Conservation (phyloP, 2,888 invertebrate genomes). For the Ferdinandea cuprea region DNA sequence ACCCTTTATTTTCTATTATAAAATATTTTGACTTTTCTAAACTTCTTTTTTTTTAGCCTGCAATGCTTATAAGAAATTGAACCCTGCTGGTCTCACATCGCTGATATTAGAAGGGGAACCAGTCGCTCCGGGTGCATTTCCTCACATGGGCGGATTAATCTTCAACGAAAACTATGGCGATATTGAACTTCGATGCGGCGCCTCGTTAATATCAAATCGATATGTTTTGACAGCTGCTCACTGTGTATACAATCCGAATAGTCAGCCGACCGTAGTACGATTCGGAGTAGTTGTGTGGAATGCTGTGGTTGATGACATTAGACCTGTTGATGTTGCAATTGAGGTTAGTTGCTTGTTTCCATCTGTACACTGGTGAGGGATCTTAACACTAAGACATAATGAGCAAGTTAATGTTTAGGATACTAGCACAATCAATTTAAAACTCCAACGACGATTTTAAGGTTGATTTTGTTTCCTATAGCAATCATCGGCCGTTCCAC, state of each 20-base stretch:
- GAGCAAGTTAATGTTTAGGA: conserved; percentile 12
- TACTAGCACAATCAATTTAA: too few relatives aligned
- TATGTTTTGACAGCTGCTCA: conserved; percentile 74
- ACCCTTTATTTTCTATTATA: too few relatives aligned
- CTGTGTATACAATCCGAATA: conserved; percentile 46
- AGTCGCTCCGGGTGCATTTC: conserved; percentile 71
- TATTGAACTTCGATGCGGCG: conserved; percentile 53
- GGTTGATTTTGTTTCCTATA: too few relatives aligned
- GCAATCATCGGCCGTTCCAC: too few relatives aligned
- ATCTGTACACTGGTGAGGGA: too few relatives aligned
- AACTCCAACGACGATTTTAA: too few relatives aligned
- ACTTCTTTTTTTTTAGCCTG: conserved; percentile 34
- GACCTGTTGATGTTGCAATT: conserved; percentile 38
- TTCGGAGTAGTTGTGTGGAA: conserved; percentile 57
- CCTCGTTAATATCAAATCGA: conserved; percentile 64
- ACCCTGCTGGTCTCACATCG: conserved; percentile 12
- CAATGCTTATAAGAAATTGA: conserved; percentile 3
- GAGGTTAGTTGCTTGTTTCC: conserved; percentile 1
- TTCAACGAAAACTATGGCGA: conserved; percentile 20
- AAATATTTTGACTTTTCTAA: too few relatives aligned
- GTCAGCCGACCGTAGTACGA: conserved; percentile 46
- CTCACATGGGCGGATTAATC: conserved; percentile 74
- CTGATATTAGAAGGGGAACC: conserved; percentile 74
- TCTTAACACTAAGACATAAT: too few relatives aligned
- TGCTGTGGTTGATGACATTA: conserved; percentile 4